Conservation (phyloP, 2,113 vertebrate genomes). For the Oceanites oceanicus region DNA sequence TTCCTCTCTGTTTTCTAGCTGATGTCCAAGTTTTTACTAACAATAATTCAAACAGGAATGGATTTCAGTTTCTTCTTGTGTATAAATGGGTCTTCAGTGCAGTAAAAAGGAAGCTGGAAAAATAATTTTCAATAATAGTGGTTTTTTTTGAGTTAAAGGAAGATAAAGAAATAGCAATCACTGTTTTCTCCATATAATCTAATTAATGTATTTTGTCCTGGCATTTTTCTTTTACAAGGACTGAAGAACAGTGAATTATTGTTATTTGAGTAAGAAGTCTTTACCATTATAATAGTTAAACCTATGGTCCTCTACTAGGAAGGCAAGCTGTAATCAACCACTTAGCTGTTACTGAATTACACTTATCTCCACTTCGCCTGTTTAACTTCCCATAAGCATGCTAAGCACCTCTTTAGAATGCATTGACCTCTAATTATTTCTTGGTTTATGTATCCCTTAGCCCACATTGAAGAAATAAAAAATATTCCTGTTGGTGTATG, state of each 20-base stretch:
- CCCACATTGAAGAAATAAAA: slow-evolving; percentile 31
- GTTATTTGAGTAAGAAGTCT: background rate
- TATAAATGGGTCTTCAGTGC: background rate
- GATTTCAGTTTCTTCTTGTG: background rate
- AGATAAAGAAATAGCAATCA: background rate
- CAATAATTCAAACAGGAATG: background rate
- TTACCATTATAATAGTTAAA: background rate
- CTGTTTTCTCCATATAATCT: background rate
- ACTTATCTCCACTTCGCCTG: slow-evolving; percentile 9
- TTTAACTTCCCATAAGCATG: slow-evolving; percentile 57
- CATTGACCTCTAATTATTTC: slow-evolving; percentile 59
- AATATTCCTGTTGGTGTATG: background rate
- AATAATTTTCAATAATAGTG: background rate
- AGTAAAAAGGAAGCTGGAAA: background rate
- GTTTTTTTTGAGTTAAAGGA: background rate
- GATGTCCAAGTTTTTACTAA: background rate
- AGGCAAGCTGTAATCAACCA: slow-evolving; percentile 37
- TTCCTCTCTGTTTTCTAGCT: background rate
- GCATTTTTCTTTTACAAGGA: background rate
- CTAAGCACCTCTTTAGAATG: slow-evolving; percentile 53
- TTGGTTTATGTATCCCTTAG: slow-evolving; percentile 57
- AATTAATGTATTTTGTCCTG: background rate
- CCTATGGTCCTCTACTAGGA: background rate
- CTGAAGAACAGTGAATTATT: background rate
- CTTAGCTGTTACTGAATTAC: slow-evolving; percentile 45